Evolutionary conservation across 2,113 vertebrate species (phyloP), one percentile per base, ranked within the genome.

Genomic region (Platanista minor): DNA sequence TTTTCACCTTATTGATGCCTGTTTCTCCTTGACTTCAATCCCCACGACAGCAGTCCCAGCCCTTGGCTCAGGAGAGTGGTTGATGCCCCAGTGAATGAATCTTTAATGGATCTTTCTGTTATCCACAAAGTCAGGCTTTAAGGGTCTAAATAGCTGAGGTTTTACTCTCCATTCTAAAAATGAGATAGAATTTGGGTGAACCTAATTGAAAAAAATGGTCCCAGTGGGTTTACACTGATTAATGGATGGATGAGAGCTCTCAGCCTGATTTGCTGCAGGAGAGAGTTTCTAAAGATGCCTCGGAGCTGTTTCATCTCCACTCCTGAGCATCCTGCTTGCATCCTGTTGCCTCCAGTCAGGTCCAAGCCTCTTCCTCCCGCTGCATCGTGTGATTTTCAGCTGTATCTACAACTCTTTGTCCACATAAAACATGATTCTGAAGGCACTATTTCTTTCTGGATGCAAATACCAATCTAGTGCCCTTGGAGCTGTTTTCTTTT

Each of bases 281-380:
- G 36, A 10, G 15, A 43, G 3, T 69, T 62, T 39, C 31, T 33
- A 5, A 27, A n/a, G 5, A 1, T 0, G 17, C 90, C 3, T 36
- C 57, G 2, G 39, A 29, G 8, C 43, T 25, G 0, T 8, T 31
- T 21, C 11, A 1, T 41, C 52, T 77, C 10, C 0, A 0, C 14
- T 39, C 31, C 67, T 18, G 6, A 17, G 61, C 4, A 0, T 29
- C 59, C 43, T 25, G 10, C 3, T 54, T 36, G 23, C 14, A 1
- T 31, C 66, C 8, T 20, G 41, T 18, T 7, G 0, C 52, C 23
- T 33, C 14, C 1, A 8, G 5, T 49, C 49, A 12, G 1, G 61
- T 41, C 78, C 1, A 0, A 20, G 41, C n/a, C 81, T 33, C 59
- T 88, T 43, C 64, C 57, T 71, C 67, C 62, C 33, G 1, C 52